A percentile compares a stretch with the other conserved stretches of the same genome.
phyloP scores from a whole-genome alignment of 2,797 vertebrate species.

The Pipistrellus pipistrellus region DNA sequence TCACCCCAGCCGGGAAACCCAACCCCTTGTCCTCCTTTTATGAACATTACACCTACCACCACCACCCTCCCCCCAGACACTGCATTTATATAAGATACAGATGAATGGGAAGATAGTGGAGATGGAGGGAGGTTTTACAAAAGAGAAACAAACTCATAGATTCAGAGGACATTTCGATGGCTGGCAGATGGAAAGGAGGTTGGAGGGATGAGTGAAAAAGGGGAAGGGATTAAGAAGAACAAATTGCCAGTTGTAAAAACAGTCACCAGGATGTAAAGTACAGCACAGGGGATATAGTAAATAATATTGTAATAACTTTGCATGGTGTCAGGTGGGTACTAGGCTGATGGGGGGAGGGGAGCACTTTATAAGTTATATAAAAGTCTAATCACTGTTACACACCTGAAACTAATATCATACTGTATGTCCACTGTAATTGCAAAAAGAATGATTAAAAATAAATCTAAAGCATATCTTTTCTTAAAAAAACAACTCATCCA shows the following conservation, averaged over 20 bases:
- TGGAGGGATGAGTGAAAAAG: background rate
- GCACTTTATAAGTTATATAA: background rate
- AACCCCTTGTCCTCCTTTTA: background rate
- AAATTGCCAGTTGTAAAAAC: background rate
- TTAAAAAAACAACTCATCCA: background rate
- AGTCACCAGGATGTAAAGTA: background rate
- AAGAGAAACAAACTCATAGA: background rate
- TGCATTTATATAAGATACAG: background rate
- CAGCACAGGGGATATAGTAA: background rate
- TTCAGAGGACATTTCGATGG: background rate
- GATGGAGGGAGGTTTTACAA: background rate
- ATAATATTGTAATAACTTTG: background rate
- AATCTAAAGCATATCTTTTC: background rate
- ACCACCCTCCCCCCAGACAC: no score
- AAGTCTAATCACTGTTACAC: background rate
- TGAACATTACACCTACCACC: background rate
- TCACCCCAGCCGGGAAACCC: background rate
- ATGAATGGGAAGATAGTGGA: background rate
- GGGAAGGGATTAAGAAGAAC: no score
- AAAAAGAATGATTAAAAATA: background rate
- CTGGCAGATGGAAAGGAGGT: background rate
- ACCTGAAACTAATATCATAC: background rate
- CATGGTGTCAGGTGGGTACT: background rate
- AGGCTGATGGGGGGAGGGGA: background rate
- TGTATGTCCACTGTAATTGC: background rate